These are phyloP conservation scores for Volucella inanis DNA, from an alignment of 2,888 invertebrate genomes.

Conservation along the genomic window DNA sequence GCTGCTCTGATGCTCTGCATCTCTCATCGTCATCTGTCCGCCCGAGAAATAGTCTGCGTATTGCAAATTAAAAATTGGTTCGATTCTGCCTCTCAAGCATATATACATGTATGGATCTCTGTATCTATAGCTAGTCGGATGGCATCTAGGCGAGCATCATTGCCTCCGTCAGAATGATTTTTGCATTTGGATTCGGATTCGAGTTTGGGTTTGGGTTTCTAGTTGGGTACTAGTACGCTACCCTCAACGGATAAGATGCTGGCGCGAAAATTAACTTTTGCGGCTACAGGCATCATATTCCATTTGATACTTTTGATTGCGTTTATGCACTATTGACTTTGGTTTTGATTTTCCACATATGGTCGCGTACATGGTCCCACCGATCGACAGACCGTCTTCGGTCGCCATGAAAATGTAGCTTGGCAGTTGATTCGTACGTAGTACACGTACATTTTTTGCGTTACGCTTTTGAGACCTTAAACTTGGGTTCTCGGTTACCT, in stretches of 20 bases:
- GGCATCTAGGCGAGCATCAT: constrained; percentile 51
- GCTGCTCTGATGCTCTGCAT: background rate
- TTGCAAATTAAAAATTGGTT: constrained; percentile 60
- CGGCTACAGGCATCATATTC: constrained; percentile 74
- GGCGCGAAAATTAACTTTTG: constrained; percentile 71
- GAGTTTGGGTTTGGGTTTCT: constrained; percentile 61
- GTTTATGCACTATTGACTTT: constrained; percentile 72
- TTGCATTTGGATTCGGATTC: constrained; percentile 61
- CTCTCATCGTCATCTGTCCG: constrained; percentile 18
- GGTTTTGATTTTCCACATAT: constrained; percentile 62
- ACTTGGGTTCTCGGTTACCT: constrained; percentile 62
- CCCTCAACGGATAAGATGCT: constrained; percentile 15
- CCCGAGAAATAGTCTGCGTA: constrained; percentile 21
- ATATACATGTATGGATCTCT: background rate
- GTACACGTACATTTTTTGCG: constrained; percentile 19
- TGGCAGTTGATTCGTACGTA: constrained; percentile 34
- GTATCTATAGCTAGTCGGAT: background rate
- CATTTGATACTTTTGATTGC: constrained; percentile 74
- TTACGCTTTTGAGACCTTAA: constrained; percentile 60
- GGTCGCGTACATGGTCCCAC: constrained; percentile 28
- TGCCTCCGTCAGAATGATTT: constrained; percentile 66
- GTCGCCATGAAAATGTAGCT: constrained; percentile 42
- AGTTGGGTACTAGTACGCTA: constrained; percentile 6
- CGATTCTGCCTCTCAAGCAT: constrained; percentile 43
- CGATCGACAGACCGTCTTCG: too few relatives aligned